These are phyloP conservation scores for Dasyprocta punctata DNA, from an alignment of 2,113 vertebrate genomes.

Conservation along the genomic window DNA sequence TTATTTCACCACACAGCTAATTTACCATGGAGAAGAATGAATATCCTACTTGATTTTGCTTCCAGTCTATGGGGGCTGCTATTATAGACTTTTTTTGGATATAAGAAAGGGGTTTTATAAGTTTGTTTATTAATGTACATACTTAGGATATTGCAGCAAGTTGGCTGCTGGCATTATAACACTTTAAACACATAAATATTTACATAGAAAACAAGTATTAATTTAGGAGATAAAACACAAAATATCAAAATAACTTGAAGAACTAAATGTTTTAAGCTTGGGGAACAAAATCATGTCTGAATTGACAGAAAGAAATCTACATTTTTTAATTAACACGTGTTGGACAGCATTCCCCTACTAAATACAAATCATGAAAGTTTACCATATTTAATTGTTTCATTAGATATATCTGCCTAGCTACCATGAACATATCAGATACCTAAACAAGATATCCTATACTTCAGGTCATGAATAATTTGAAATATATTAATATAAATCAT, in stretches of 20 bases:
- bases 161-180: background rate
- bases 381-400: conserved; percentile 15
- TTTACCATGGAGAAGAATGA: background rate
- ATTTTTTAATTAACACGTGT: background rate
- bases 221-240: background rate
- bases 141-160: background rate
- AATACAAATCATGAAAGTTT: background rate
- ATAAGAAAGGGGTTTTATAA: background rate
- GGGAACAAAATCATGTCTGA: background rate
- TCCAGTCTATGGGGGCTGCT: background rate
- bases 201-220: background rate
- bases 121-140: background rate
- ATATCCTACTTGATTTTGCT: background rate
- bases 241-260: conserved; percentile 36
- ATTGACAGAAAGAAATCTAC: background rate
- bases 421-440: background rate
- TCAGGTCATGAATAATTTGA: background rate
- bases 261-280: conserved; percentile 29
- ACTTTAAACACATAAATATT: conserved; percentile 52
- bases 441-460: background rate
- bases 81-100: background rate
- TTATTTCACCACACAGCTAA: background rate
- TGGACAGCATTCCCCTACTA: conserved; percentile 7
- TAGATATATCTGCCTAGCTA: background rate
- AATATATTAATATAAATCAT: background rate